Evolutionary conservation across 2,797 vertebrate genomes (phyloP), one percentile per base, ranked within the genome.

Genomic region (Selene dorsalis): DNA sequence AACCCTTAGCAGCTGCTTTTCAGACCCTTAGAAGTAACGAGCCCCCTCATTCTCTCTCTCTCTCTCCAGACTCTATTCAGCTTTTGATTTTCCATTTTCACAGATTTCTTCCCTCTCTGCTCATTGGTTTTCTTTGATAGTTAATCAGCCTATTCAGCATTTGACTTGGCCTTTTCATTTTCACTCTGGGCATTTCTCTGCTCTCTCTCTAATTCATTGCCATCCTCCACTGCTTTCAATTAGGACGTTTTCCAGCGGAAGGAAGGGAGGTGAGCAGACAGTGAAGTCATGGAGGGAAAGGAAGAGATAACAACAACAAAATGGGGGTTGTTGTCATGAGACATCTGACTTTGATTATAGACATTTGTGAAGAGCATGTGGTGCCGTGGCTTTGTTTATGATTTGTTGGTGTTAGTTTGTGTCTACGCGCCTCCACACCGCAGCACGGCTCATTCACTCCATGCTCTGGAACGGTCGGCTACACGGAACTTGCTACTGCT

Each of bases 1-100:
- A 93, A 90, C 77, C 66, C 73, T 56, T 69, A 87, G 73, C 79
- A 59, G 83, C 80, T 79, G 52, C 85, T 80, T 79, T 86, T 79
- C 72, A 76, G 60, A 68, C 75, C 72, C 61, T 57, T 38, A 30
- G 69, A 53, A 55, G 69, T 77, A 63, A 47, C 35, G 2, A 43
- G 26, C 57, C 58, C 71, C 30, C 30, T 32, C 30, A 71, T 39
- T 35, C 39, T 41, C 57, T 17, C 65, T 58, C 55, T 0, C 4
- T 71, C 59, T 58, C 9, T 1, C n/a, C 70, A 70, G 39, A 53
- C 47, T 17, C 24, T 38, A 9, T 64, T 67, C 16, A n/a, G 38
- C 65, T 59, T 63, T 78, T 38, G 32, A 10, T 52, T 80, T 80
- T 76, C 48, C 14, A 60, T 72, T 73, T 82, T 77, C 75, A 50